A percentile compares a stretch with the other conserved stretches of the same genome.
Conservation (phyloP, 2,797 vertebrate genomes). For the Macropus fuliginosus region DNA sequence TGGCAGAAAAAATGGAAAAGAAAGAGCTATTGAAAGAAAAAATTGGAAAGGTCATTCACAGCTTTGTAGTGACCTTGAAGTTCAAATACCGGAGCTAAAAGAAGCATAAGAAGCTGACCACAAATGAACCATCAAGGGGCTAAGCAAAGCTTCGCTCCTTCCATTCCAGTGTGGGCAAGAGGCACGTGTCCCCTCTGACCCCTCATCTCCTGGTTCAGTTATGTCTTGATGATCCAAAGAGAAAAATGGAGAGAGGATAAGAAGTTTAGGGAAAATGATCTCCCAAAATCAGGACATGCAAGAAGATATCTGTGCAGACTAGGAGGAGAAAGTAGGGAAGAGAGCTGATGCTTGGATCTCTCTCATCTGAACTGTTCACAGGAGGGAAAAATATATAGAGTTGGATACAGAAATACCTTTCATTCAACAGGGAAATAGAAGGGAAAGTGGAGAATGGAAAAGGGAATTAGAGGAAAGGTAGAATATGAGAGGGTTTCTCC, state of each 20-base stretch:
- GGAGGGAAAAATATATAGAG: neutral
- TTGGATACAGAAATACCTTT: neutral
- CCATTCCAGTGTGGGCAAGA: too few relatives aligned
- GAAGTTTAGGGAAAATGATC: neutral
- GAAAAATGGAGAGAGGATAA: neutral
- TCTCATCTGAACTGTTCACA: too few relatives aligned
- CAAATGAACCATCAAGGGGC: neutral
- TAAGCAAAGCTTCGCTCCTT: neutral
- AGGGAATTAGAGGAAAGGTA: too few relatives aligned
- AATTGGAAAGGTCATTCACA: neutral
- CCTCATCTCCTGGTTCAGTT: neutral
- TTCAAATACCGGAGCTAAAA: neutral
- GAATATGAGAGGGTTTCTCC: neutral
- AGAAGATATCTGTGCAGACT: neutral
- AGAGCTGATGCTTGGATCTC: neutral
- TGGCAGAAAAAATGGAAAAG: neutral
- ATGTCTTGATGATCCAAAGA: neutral
- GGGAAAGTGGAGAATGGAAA: neutral
- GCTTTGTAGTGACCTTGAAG: neutral
- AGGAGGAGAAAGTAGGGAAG: neutral
- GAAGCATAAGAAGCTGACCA: neutral
- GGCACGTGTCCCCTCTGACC: neutral
- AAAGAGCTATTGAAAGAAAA: neutral
- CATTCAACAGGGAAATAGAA: neutral
- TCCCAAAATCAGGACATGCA: neutral